phyloP scores from a whole-genome alignment of 2,888 invertebrate species.

The Heteromurus nitidus region DNA sequence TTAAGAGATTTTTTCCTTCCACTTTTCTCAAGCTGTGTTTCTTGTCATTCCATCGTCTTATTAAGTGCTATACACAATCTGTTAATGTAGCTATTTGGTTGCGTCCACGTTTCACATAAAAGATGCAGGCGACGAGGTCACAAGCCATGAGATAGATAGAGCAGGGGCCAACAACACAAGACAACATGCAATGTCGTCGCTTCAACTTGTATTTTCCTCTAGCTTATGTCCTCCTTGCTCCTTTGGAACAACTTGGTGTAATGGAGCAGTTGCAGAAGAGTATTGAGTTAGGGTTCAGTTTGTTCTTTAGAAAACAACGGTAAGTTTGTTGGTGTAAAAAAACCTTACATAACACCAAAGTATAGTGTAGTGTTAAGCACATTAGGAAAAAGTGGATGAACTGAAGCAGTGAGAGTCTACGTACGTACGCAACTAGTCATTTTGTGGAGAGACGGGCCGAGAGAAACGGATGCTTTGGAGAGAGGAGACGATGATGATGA shows the following conservation, averaged over 20 bases:
- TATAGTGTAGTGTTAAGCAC: too few relatives aligned
- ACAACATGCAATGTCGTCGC: too few relatives aligned
- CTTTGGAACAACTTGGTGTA: slow-evolving; percentile 21
- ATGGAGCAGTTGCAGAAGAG: slow-evolving; percentile 28
- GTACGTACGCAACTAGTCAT: neutral
- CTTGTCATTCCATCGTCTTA: slow-evolving; percentile 12
- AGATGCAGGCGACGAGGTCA: slow-evolving; percentile 4
- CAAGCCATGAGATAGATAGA: slow-evolving; percentile 7
- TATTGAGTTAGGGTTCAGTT: too few relatives aligned
- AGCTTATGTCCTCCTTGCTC: slow-evolving; percentile 22
- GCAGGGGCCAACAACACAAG: slow-evolving; percentile 24
- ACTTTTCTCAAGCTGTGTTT: neutral
- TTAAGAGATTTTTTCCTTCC: neutral
- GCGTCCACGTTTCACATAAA: too few relatives aligned
- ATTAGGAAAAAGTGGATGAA: neutral
- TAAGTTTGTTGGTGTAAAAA: too few relatives aligned
- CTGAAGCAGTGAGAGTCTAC: neutral
- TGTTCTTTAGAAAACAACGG: slow-evolving; percentile 27
- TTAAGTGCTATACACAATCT: slow-evolving; percentile 30
- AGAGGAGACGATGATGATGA: slow-evolving; percentile 20
- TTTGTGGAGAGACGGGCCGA: neutral
- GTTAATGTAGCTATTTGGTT: slow-evolving; percentile 40
- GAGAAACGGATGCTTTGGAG: slow-evolving; percentile 18
- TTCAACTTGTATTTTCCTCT: slow-evolving; percentile 47
- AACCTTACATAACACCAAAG: neutral